Evolutionary conservation across 2,797 vertebrate genomes (phyloP).

Genomic region (Myotis findleyi): DNA sequence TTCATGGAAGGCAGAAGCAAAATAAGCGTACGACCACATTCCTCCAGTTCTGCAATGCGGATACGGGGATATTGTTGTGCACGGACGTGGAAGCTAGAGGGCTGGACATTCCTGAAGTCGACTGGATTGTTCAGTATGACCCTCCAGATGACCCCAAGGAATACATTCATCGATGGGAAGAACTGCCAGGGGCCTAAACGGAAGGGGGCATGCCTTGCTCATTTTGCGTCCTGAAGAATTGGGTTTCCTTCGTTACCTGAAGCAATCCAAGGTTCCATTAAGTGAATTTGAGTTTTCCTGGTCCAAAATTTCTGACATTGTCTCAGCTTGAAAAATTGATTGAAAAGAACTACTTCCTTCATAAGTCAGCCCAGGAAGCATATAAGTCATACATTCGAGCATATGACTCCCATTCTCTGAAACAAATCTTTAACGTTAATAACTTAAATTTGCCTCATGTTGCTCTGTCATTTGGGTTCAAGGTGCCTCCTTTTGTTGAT

Average conservation of each 20-base stretch:
- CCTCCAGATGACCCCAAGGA: constrained; percentile 99
- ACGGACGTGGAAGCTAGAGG: constrained; percentile 98
- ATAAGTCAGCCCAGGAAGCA: constrained; percentile 98
- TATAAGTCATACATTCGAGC: constrained; percentile 98
- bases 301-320: constrained; percentile 97
- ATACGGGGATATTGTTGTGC: constrained; percentile 96
- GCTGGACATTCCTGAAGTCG: constrained; percentile 97
- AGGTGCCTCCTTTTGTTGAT: constrained; percentile 96
- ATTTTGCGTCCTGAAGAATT: constrained; percentile 97
- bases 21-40: constrained; percentile 98
- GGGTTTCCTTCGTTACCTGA: constrained; percentile 97
- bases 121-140: constrained; percentile 99
- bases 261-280: constrained; percentile 98
- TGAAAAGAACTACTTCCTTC: constrained; percentile 99
- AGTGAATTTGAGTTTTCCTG: constrained; percentile 99
- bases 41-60: constrained; percentile 99
- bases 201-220: constrained; percentile 95
- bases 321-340: constrained; percentile 97
- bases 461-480: constrained; percentile 96
- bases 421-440: constrained; percentile 97
- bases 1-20: constrained; percentile 97
- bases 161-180: constrained; percentile 98
- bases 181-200: constrained; percentile 96
- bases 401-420: constrained; percentile 98
- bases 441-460: constrained; percentile 96